Base-by-base conservation (phyloP, 2,797 vertebrate species). In the Ciconia nigra region DNA sequence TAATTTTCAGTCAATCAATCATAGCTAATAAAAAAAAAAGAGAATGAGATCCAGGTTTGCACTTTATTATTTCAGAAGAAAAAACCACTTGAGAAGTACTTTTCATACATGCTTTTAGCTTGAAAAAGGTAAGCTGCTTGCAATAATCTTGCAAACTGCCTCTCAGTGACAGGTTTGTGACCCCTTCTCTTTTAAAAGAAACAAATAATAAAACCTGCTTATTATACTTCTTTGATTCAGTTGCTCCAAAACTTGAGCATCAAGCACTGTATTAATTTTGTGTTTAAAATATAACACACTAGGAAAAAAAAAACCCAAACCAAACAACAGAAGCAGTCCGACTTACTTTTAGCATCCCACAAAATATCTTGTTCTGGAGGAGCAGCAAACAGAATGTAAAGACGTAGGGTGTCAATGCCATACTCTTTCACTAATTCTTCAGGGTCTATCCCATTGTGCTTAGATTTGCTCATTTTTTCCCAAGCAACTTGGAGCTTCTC, bases 401-500 rank as follows among this genome's bases (percentile, higher is more conserved):
- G 99, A 31, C 99, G 98, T 13, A 98, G 94, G 0, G 99, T 99
- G 98, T 99, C 99, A 31, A 99, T 96, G 37, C 99, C 99, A 7
- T 99, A 99, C 92, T 98, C 98, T 71, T 98, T 96, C 84, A 99
- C 97, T 54, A 99, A 97, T 41, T 99, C 98, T 89, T 99, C 98
- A 8, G 99, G 99, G 80, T 99, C 99, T 95, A 99, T 98, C 9
- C 99, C 99, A 1, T 99, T 99, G 98, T 99, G 98, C 78, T 99
- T 99, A 5, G 99, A 99, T 96, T 99, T 99, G 96, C 99, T 99
- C 99, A 99, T 99, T 98, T 99, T 99, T 98, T 99, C 99, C 99
- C 99, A 99, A 0, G 98, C 97, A 82, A 99, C 98, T 85, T 99
- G 98, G 44, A 99, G 58, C 26, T 72, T 97, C 72, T 98, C 98